phyloP scores from a whole-genome alignment of 2,113 vertebrate genomes.

The Pipa parva region DNA sequence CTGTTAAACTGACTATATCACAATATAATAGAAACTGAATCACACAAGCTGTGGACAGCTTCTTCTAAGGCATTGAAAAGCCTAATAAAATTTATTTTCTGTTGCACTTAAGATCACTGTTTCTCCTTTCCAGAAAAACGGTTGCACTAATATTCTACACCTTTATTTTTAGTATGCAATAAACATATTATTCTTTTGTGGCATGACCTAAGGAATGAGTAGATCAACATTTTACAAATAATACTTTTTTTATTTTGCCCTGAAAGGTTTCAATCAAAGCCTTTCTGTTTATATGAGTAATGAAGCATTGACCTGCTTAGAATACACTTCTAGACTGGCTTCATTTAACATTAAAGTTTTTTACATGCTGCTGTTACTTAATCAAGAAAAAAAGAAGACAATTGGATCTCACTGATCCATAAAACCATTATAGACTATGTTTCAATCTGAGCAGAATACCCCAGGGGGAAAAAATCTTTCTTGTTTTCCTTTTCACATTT shows the following conservation, averaged over 20 bases:
- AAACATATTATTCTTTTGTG: constrained; percentile 43
- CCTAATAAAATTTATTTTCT: too few species aligned
- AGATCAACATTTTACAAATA: constrained; percentile 56
- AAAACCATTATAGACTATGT: constrained; percentile 71
- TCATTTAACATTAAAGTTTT: constrained; percentile 43
- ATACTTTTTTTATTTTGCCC: constrained; percentile 32
- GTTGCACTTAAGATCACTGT: too few species aligned
- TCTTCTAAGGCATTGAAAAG: too few species aligned
- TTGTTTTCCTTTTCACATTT: constrained; percentile 58
- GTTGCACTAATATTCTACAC: not conserved
- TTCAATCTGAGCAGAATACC: constrained; percentile 61
- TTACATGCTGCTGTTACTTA: constrained; percentile 35
- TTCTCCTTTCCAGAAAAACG: not conserved
- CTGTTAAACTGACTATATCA: too few species aligned
- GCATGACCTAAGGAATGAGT: constrained; percentile 48
- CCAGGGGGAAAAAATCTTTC: constrained; percentile 10
- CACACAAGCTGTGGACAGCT: too few species aligned
- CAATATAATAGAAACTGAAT: too few species aligned
- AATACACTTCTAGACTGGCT: constrained; percentile 8
- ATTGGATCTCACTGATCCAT: constrained; percentile 60
- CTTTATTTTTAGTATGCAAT: not conserved
- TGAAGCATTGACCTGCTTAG: not conserved
- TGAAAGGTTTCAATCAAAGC: constrained; percentile 48
- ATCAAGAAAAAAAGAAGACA: constrained; percentile 20
- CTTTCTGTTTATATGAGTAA: not conserved